Evolutionary conservation across 1,140 invertebrate species (phyloP), one percentile per base, ranked within the genome.

Genomic region (Microplitis mediator): DNA sequence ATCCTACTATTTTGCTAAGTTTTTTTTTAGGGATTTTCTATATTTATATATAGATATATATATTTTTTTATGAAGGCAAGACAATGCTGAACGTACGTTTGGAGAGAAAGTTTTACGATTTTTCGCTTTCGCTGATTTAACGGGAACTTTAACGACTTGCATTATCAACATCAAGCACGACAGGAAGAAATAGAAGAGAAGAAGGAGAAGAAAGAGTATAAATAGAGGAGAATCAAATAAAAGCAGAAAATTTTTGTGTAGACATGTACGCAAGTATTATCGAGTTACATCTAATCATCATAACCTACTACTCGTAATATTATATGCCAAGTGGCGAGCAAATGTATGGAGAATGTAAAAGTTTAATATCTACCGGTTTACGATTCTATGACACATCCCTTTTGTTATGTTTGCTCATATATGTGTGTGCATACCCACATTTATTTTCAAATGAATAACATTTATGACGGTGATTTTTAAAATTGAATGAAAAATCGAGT

Each of bases 221-320:
- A 23, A 23, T 23, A 23, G 23, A 23, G 23, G 23, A 23, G 2
- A 23, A 23, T 23, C 23, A 2, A 23, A 23, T 23, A 23, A 23
- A 23, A 23, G 23, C 23, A 23, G 39, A 45, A 9, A 11, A 6
- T 2, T 45, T 45, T 45, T 45, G 6, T 45, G 39, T 45, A 76
- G 76, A 74, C 56, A 54, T 70, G 76, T 61, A 75, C 75, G 69
- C 71, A 75, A 77, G 80, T 83, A 86, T 85, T 84, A 87, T 85
- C 84, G 77, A 83, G 84, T 85, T 86, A 86, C 84, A 86, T 86
- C 85, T 87, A 87, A 87, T 87, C 85, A 87, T 86, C 85, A 79
- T 87, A 85, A 86, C 82, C 81, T 84, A 80, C 80, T 83, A 80
- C 82, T 78, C 80, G 39, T 45, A 45, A 45, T 45, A 11, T 45